These are phyloP conservation scores for Thamnaconus septentrionalis DNA, from an alignment of 2,113 vertebrate species.

Conservation along the genomic window DNA sequence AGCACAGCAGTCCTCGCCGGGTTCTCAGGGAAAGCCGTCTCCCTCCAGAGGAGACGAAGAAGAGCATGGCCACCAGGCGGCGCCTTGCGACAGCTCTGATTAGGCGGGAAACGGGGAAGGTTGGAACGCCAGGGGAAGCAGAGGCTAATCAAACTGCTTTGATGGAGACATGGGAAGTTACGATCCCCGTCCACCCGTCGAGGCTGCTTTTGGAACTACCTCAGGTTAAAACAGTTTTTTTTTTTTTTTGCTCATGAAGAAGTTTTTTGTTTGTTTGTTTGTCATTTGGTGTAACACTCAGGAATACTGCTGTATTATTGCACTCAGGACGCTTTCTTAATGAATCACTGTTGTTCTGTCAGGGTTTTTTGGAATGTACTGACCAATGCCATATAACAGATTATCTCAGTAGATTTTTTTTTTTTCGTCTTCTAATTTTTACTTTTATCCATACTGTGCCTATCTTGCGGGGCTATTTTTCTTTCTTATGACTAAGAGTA, in stretches of 20 bases:
- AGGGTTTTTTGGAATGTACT: conserved; percentile 38
- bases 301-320: conserved; percentile 69
- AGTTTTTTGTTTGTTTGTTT: conserved; percentile 33
- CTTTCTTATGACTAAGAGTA: conserved; percentile 20
- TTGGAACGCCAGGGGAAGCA: conserved; percentile 50
- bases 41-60: conserved; percentile 82
- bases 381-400: conserved; percentile 29
- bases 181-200: conserved; percentile 35
- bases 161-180: conserved; percentile 48
- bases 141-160: conserved; percentile 72
- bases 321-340: conserved; percentile 70
- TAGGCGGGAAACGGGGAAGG: conserved; percentile 61
- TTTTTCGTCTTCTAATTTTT: conserved; percentile 5
- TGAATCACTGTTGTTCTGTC: conserved; percentile 48
- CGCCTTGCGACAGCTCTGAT: conserved; percentile 79
- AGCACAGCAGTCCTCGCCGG: conserved; percentile 84
- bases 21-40: conserved; percentile 86
- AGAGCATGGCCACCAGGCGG: conserved; percentile 71
- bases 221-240: conserved; percentile 67
- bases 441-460: not conserved
- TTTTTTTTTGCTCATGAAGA: conserved; percentile 51
- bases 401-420: conserved; percentile 26
- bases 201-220: conserved; percentile 78
- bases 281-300: conserved; percentile 69
- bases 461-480: conserved; percentile 15